Evolutionary conservation across 2,797 vertebrate genomes (phyloP).

Genomic region (Dromococcyx pavoninus): DNA sequence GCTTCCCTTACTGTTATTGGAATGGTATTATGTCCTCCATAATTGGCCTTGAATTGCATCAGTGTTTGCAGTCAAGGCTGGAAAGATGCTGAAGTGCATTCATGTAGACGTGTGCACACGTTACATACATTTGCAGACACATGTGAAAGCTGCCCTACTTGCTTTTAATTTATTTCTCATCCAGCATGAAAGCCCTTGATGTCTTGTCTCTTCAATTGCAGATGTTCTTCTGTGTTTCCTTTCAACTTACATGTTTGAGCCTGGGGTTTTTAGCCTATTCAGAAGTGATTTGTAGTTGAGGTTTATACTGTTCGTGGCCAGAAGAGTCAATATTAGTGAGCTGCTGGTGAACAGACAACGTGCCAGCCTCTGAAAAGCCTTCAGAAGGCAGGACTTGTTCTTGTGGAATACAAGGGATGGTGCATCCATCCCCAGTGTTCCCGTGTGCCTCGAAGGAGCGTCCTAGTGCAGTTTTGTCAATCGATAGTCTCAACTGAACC

Average conservation of each 20-base stretch:
- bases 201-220: not conserved
- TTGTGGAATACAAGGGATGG: not conserved
- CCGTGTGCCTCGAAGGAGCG: not conserved
- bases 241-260: not conserved
- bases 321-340: not conserved
- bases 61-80: not conserved
- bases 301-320: not conserved
- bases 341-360: not conserved
- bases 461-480: not conserved
- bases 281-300: not conserved
- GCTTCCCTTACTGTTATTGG: not conserved
- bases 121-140: not conserved
- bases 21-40: not conserved
- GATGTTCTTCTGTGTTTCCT: not conserved
- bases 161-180: not conserved
- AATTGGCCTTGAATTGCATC: not conserved
- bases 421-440: not conserved
- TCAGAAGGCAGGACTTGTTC: not conserved
- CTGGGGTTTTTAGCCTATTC: not conserved
- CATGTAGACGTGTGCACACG: accelerated
- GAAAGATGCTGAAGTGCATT: no score
- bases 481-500: not conserved
- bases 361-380: not conserved
- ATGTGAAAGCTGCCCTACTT: accelerated
- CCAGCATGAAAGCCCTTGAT: not conserved